Percentiles rank a stretch among this genome's conserved stretches.
These are phyloP conservation scores for Yponomeuta evonymella DNA, from an alignment of 2,888 invertebrate genomes.

Conservation along the genomic window DNA sequence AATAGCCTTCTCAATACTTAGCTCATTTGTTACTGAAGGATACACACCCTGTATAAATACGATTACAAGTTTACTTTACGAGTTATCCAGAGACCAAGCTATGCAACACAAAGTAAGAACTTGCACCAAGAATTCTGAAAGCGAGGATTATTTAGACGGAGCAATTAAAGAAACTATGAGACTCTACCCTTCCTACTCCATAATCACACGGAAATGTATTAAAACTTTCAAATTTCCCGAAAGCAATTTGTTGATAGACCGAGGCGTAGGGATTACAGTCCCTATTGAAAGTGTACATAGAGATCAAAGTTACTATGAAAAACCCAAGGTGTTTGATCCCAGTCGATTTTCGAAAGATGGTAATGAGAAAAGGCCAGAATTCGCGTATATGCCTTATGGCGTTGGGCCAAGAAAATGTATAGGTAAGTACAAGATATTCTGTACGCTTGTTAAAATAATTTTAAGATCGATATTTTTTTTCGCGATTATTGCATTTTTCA, in stretches of 20 bases:
- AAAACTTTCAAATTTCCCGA: constrained; percentile 54
- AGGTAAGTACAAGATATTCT: constrained; percentile 40
- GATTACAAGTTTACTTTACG: constrained; percentile 51
- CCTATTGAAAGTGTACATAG: constrained; percentile 57
- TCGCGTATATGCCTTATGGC: constrained; percentile 59
- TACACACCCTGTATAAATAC: constrained; percentile 55
- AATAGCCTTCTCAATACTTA: constrained; percentile 46
- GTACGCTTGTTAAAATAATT: too few species aligned
- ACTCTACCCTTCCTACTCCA: constrained; percentile 57
- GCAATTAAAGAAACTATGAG: constrained; percentile 60
- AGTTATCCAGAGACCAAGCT: constrained; percentile 47
- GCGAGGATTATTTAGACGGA: constrained; percentile 42
- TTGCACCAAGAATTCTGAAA: constrained; percentile 29
- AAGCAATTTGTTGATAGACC: constrained; percentile 50
- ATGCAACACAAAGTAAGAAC: constrained; percentile 48
- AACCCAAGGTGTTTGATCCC: constrained; percentile 51
- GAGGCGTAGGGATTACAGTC: constrained; percentile 50
- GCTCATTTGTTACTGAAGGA: constrained; percentile 58
- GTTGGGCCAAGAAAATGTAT: constrained; percentile 64
- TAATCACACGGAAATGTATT: constrained; percentile 55
- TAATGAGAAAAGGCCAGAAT: constrained; percentile 35
- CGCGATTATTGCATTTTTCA: too few species aligned
- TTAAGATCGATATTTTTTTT: too few species aligned
- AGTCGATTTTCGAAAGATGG: constrained; percentile 51
- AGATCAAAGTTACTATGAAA: constrained; percentile 47